These are phyloP conservation scores for Cepaea hortensis DNA, from an alignment of 2,888 invertebrate genomes.

Conservation along the genomic window DNA sequence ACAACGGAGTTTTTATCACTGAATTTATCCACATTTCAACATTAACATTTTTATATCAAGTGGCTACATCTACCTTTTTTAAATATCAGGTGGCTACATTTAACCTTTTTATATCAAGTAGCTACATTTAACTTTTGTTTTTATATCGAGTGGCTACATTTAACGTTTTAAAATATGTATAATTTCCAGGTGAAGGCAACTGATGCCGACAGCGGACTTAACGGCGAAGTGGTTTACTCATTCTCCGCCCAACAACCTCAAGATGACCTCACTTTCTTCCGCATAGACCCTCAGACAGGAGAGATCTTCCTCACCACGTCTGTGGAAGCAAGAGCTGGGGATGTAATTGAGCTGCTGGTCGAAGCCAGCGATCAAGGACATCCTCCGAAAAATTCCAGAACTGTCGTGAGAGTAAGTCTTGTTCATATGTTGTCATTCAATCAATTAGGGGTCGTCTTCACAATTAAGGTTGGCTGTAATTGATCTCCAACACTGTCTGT, in stretches of 20 bases:
- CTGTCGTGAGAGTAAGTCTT: slow-evolving; percentile 38
- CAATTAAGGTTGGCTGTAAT: too few relatives aligned
- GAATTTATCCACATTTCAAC: too few relatives aligned
- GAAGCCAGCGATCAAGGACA: slow-evolving; percentile 51
- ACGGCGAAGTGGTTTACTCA: slow-evolving; percentile 50
- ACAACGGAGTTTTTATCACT: too few relatives aligned
- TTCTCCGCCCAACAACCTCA: slow-evolving; percentile 50
- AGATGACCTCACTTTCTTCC: slow-evolving; percentile 46
- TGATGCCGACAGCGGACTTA: slow-evolving; percentile 46
- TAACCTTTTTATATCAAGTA: too few relatives aligned
- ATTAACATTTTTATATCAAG: too few relatives aligned
- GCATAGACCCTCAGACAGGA: slow-evolving; percentile 46
- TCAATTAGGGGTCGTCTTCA: background rate
- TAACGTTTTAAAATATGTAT: background rate
- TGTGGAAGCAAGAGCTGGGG: slow-evolving; percentile 48
- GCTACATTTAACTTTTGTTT: too few relatives aligned
- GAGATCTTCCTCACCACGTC: slow-evolving; percentile 46
- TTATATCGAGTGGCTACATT: too few relatives aligned
- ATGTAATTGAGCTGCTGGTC: slow-evolving; percentile 48
- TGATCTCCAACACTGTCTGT: too few relatives aligned
- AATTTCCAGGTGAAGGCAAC: slow-evolving; percentile 44
- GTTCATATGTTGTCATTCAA: background rate
- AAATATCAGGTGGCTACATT: too few relatives aligned
- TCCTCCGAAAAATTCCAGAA: slow-evolving; percentile 48
- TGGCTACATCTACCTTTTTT: too few relatives aligned